A percentile compares a stretch with the other conserved stretches of the same genome.
Evolutionary conservation across 2,888 invertebrate genomes (phyloP).

Genomic region (Argyra leucocephala): DNA sequence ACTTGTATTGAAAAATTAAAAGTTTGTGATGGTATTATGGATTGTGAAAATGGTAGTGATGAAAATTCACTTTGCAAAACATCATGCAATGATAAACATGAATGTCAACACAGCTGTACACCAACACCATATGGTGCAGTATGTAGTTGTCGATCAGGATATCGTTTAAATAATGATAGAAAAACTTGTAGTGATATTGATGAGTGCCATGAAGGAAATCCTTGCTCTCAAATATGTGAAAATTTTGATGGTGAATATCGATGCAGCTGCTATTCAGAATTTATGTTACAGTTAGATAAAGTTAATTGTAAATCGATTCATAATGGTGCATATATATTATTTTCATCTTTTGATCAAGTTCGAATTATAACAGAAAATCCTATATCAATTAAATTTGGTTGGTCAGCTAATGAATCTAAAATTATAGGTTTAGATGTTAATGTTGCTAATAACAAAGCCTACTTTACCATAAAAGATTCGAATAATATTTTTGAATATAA

Average conservation of each 20-base stretch:
- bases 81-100: conserved; percentile 30
- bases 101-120: conserved; percentile 52
- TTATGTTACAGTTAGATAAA: conserved; percentile 48
- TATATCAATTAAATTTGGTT: conserved; percentile 36
- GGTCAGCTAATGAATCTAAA: conserved; percentile 42
- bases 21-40: conserved; percentile 53
- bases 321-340: conserved; percentile 48
- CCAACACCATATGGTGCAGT: conserved; percentile 57
- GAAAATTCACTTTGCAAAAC: conserved; percentile 57
- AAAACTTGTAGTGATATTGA: conserved; percentile 57
- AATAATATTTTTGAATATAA: conserved; percentile 42
- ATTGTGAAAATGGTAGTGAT: conserved; percentile 63
- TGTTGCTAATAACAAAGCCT: conserved; percentile 41
- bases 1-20: conserved; percentile 54
- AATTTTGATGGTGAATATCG: conserved; percentile 37
- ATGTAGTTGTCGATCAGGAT: conserved; percentile 58
- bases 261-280: conserved; percentile 39
- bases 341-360: conserved; percentile 49
- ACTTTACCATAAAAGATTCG: conserved; percentile 45
- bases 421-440: conserved; percentile 51
- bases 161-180: conserved; percentile 46
- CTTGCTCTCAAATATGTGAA: conserved; percentile 55
- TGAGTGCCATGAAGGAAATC: conserved; percentile 52
- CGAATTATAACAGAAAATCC: conserved; percentile 45
- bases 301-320: conserved; percentile 58